Conservation (phyloP, 2,113 vertebrate species). For the Ailuropoda melanoleuca region DNA sequence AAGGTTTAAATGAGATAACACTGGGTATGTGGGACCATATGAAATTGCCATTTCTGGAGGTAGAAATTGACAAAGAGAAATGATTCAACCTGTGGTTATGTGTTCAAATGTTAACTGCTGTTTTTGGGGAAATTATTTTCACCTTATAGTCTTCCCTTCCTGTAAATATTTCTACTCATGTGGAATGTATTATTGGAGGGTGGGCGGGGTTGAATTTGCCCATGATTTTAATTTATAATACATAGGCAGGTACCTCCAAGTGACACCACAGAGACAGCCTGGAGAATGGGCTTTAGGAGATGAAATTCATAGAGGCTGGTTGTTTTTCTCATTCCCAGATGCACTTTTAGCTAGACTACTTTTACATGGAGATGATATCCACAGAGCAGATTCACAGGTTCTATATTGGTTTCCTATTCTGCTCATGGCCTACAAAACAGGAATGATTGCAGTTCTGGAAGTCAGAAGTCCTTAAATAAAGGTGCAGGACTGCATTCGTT, state of each 20-base stretch:
- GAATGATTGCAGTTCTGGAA: neutral
- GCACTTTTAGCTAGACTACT: neutral
- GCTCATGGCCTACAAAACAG: neutral
- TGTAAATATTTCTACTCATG: neutral
- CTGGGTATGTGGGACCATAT: neutral
- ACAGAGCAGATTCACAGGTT: neutral
- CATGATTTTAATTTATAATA: conserved; percentile 39
- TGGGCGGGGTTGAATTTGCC: neutral
- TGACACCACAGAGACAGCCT: neutral
- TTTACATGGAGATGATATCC: conserved; percentile 10
- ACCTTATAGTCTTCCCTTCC: neutral
- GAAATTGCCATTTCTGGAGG: neutral
- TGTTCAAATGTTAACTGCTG: neutral
- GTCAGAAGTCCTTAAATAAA: neutral
- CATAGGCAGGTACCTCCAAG: neutral
- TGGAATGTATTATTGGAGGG: neutral
- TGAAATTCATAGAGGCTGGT: conserved; percentile 6
- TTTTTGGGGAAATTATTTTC: conserved; percentile 22
- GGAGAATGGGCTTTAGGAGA: neutral
- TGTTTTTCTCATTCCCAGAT: neutral
- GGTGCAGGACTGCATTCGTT: neutral
- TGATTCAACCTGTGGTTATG: neutral
- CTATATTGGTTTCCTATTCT: neutral
- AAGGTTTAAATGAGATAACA: conserved; percentile 35
- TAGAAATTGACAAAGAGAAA: conserved; percentile 3